Base-by-base conservation (phyloP, 2,797 vertebrate genomes). In the Rhadinocentrus ornatus region DNA sequence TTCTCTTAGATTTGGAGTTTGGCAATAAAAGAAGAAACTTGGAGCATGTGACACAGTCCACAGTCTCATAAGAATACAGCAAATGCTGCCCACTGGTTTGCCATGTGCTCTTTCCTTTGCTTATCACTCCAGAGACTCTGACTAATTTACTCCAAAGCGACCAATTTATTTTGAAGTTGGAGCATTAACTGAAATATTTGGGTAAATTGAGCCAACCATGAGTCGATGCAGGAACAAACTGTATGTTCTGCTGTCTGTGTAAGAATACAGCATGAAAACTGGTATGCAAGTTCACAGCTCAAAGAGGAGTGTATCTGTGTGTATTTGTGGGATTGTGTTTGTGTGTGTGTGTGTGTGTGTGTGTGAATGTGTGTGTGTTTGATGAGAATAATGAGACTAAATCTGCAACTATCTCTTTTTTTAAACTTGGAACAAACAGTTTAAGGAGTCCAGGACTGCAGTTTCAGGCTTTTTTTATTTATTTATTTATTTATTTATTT, bases 331-430 rank as follows among this genome's bases (percentile, higher is more conserved):
- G n/a, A 6, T 32, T 32, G 31, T 32, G 31, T 7, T 6, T 32
- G 31, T 32, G 31, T 31, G 31, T 32, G 31, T 32, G 31, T 31
- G 31, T 29, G 27, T 29, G 27, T 29, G 27, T 29, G 27, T 29
- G 27, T 31, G 31, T 31, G 31, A 1, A 6, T 31, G 62, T 71
- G 68, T 71, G 63, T 69, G 69, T 29, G n/a, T 81, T 64, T 76
- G 44, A 83, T 84, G 82, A 81, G 88, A 90, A 89, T 89, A 90
- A 91, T 81, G 78, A 87, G 87, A 85, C 29, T 73, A 62, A 72
- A 85, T 80, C 69, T 61, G 76, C 80, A 77, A 82, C 80, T 50
- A 60, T 65, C 44, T 48, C 32, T 64, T 54, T 71, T 59, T 64
- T 2, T 73, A 69, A 85, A 85, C 27, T 15, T 64, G 66, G 77